Evolutionary conservation across 2,888 invertebrate species (phyloP), one percentile per base, ranked within the genome.

Genomic region (Cheilosia impressa): DNA sequence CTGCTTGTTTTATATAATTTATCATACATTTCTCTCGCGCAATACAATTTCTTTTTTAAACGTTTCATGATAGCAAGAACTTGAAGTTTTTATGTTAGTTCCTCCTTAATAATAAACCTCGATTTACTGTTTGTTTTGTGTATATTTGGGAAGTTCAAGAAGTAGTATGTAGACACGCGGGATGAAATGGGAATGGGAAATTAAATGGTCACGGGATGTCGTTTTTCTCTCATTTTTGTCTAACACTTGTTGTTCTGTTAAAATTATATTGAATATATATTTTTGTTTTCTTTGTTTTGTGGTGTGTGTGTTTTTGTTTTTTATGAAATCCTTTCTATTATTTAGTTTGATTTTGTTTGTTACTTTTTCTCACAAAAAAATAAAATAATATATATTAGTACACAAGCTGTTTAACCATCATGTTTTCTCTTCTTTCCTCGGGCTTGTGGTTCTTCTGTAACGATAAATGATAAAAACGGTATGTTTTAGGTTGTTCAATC

Each of bases 371-470:
- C 71, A 72, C 19, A 72, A 79, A 80, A 72, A 81, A 81, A 81
- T 60, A 71, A 84, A 79, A 84, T 73, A 75, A 69, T 65, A 71
- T 65, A 71, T 72, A 79, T 65, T 72, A 52, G 57, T 58, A 83
- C 73, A 76, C 73, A 76, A 77, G 60, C 58, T 71, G 52, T 87
- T 91, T 92, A 92, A 90, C 92, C 95, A 91, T 95, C 95, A 90
- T 94, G 94, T 93, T 95, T 95, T 93, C 95, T 94, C 91, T 95
- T 95, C 92, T 95, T 95, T 89, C 95, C 95, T 92, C 95, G 93
- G 80, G 93, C 94, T 88, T 95, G 90, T 88, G 92, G 92, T 71
- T 93, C 94, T 55, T 93, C 94, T 88, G 87, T 87, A 88, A 80
- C 9, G 60, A 72, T 5, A 50, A 53, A 45, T 71, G n/a, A 72